Evolutionary conservation across 2,797 vertebrate genomes (phyloP), one percentile per base, ranked within the genome.

Genomic region (Lerista edwardsae): DNA sequence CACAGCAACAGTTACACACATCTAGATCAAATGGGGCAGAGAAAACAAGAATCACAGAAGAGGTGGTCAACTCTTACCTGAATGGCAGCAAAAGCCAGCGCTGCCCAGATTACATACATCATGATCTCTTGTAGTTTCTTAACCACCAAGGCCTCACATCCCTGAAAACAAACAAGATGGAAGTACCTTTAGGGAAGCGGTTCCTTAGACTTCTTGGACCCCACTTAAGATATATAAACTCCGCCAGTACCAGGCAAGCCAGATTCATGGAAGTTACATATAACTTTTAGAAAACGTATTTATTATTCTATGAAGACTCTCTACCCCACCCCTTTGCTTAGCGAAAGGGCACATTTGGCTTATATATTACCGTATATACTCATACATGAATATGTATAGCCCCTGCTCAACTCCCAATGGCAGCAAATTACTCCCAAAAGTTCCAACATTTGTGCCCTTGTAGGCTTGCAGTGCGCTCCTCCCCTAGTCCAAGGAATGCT

Each of bases 51-150:
- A 59, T 34, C 39, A 29, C 36, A 59, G 29, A 3, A 44, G 36
- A 36, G n/a, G 4, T 61, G 1, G 6, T 69, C 23, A 34, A 36
- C 8, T 80, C 93, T 93, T 95, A 99, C 98, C 98, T 99, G 98
- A 92, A 99, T 98, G 51, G 96, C 96, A 92, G 98, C 98, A 94
- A 99, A 99, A 7, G 97, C 98, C 94, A 99, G 87, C 0, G 98
- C 98, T 64, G 98, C 97, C 97, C 97, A 98, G 95, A 99, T 98
- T 84, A 99, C 98, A 62, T 98, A 98, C 98, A 99, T 99, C 98
- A 99, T 98, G 84, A 99, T 99, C 93, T 99, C 98, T 81, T 98
- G 98, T 65, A 99, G 93, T 87, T 98, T 99, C 95, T 98, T 98
- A 88, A 99, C 98, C 87, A 99, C 98, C 29, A 99, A 94, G 88